phyloP scores from a whole-genome alignment of 2,888 invertebrate genomes.

The Megalurothrips usitatus region DNA sequence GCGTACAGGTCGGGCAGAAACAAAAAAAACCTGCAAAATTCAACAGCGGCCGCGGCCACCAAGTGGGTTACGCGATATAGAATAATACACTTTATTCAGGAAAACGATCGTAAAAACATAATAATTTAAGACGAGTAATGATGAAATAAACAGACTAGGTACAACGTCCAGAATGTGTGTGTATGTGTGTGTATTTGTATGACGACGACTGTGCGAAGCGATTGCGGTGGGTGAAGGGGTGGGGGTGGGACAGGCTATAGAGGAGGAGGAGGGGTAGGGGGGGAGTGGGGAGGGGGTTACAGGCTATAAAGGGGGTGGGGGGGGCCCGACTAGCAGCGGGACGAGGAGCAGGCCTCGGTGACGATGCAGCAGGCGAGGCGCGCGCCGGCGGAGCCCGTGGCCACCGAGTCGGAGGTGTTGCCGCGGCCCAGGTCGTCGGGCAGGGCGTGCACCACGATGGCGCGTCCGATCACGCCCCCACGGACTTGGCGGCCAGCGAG shows the following conservation, averaged over 20 bases:
- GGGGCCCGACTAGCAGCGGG: neutral
- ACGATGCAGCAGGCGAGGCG: conserved; percentile 40
- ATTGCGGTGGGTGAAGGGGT: neutral
- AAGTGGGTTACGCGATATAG: neutral
- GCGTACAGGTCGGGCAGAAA: too few relatives aligned
- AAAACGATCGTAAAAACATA: neutral
- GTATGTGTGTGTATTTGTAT: neutral
- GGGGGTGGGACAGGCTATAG: neutral
- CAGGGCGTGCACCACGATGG: conserved; percentile 63
- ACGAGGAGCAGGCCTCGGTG: neutral
- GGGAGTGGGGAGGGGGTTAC: neutral
- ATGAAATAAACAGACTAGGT: neutral
- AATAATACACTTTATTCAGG: neutral
- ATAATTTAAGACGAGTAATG: neutral
- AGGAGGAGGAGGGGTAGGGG: neutral
- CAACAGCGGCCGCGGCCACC: too few relatives aligned
- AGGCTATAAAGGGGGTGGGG: neutral
- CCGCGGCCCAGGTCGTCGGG: conserved; percentile 58
- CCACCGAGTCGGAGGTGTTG: conserved; percentile 38
- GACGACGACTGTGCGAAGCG: neutral
- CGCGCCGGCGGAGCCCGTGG: conserved; percentile 40
- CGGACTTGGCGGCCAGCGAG: conserved; percentile 45
- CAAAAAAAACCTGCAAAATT: too few relatives aligned
- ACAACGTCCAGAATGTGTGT: neutral
- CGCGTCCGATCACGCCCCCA: conserved; percentile 70